Evolutionary conservation across 2,888 invertebrate genomes (phyloP).

Genomic region (Aphidius colemani): DNA sequence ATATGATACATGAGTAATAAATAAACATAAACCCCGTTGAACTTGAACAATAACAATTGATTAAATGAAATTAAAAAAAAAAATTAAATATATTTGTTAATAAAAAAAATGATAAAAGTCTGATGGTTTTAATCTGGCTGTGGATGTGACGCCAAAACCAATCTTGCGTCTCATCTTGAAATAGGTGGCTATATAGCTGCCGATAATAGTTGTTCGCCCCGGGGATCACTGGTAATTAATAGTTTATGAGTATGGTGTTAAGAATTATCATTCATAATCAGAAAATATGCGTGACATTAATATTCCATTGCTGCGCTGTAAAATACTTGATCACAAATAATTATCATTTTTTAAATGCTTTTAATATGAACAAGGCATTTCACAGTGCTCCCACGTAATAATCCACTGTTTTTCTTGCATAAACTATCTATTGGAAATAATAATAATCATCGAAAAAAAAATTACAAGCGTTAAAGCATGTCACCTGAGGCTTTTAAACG

Average conservation of each 20-base stretch:
- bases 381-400: constrained; percentile 14
- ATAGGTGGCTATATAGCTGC: neutral
- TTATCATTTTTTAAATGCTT: constrained; percentile 1
- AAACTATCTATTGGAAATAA: too few relatives aligned
- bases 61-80: too few relatives aligned
- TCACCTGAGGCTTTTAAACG: neutral
- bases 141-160: neutral
- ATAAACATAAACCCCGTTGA: too few relatives aligned
- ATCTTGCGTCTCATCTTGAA: constrained; percentile 1
- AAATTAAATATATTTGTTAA: too few relatives aligned
- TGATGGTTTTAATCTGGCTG: too few relatives aligned
- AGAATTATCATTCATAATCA: constrained; percentile 20
- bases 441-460: neutral
- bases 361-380: neutral
- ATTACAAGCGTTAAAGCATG: neutral
- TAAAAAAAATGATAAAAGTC: too few relatives aligned
- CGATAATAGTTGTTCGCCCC: constrained; percentile 13
- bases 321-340: neutral
- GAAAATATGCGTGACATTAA: constrained; percentile 14
- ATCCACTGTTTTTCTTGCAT: constrained; percentile 2
- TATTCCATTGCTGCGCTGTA: neutral
- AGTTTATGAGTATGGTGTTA: constrained; percentile 17
- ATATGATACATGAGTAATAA: too few relatives aligned
- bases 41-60: too few relatives aligned
- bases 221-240: constrained; percentile 16